Base-by-base conservation (phyloP, 2,113 vertebrate species). In the Rostratula benghalensis region DNA sequence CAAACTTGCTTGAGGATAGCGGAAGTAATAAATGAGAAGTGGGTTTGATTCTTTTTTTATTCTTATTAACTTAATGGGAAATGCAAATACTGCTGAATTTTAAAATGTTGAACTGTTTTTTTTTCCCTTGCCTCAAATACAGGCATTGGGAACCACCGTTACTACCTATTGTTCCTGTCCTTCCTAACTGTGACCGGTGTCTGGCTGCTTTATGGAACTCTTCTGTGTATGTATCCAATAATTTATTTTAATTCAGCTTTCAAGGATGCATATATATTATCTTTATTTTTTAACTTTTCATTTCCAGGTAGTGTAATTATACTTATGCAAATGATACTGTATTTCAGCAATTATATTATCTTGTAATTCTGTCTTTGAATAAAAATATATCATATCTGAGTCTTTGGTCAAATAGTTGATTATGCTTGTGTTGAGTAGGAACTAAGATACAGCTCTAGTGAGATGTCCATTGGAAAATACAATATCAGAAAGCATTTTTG, bases 111-210 rank as follows among this genome's bases (percentile, higher is more conserved):
- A 69, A 7, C 63, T 68, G 57, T 17, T 50, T 57, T 17, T 50
- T 57, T 89, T 87, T 89, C 33, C 43, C 11, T 87, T 54, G 39
- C 71, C 57, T 90, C 84, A 35, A 89, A 78, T 94, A 19, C 83
- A 99, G 99, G 99, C 77, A 95, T 98, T 73, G 99, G 99, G 95
- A 99, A 99, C 96, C 99, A 99, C 94, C 97, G 92, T 78, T 99
- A 98, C 97, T 99, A 98, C 87, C 69, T 99, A 17, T 94, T 98
- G 56, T 99, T 99, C 75, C 97, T 99, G 64, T 35, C 97, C 61
- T 98, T 98, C 60, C 94, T 99, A 23, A 53, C 91, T 2, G 2
- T 98, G 56, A 97, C 98, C n/a, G 94, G 98, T 87, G 83, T 82
- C 80, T 99, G 98, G 98, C 98, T 99, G 97, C 97, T 99, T 45